These are phyloP conservation scores for Aspidiotus destructor DNA, from an alignment of 2,888 invertebrate genomes.

Conservation along the genomic window DNA sequence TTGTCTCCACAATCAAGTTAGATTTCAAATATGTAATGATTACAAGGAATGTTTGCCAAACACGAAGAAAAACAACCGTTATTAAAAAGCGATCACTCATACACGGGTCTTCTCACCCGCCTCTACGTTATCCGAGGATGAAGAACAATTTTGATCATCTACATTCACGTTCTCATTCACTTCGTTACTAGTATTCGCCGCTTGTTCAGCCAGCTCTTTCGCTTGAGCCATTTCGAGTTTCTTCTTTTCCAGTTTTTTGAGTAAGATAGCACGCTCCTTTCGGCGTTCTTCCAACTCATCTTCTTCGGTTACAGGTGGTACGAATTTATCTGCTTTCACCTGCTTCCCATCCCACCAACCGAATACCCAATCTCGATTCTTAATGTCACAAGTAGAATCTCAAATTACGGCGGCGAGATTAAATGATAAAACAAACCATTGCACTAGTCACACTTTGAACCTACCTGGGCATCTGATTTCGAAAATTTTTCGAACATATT, in stretches of 20 bases:
- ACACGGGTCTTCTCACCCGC: no score
- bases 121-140: no score
- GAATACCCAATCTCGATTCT: conserved; percentile 37
- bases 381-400: conserved; percentile 7
- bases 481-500: conserved; percentile 95
- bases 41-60: no score
- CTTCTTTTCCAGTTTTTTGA: conserved; percentile 34
- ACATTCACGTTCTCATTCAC: not conserved
- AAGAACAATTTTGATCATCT: no score
- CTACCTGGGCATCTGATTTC: conserved; percentile 65
- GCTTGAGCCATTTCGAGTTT: conserved; percentile 33
- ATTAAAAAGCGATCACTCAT: no score
- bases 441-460: not conserved
- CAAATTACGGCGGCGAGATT: not conserved
- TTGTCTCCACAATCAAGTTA: no score
- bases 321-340: conserved; percentile 35
- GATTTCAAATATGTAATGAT: no score
- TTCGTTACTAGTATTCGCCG: not conserved
- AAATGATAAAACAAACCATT: not conserved
- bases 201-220: conserved; percentile 8
- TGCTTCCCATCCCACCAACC: conserved; percentile 40
- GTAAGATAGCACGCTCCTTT: conserved; percentile 34
- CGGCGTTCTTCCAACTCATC: conserved; percentile 35
- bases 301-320: conserved; percentile 33
- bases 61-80: no score